Evolutionary conservation across 1,140 invertebrate species (phyloP), one percentile per base, ranked within the genome.

Genomic region (Caenorhabditis inopinata): DNA sequence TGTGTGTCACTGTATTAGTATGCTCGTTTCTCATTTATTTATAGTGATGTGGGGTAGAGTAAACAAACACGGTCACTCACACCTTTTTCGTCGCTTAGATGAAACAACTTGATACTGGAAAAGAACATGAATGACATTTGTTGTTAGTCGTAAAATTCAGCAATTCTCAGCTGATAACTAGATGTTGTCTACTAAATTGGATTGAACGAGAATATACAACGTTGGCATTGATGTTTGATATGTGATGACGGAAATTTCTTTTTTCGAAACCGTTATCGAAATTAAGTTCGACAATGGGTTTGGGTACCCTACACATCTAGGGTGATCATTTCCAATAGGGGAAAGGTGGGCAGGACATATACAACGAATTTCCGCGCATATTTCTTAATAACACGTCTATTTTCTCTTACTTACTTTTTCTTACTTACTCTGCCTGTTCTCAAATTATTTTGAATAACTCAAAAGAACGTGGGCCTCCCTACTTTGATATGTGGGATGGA

Each of bases 221-320:
- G 58, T 68, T 58, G 51, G 27, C 21, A 58, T 58, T 68, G 58
- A 68, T 68, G 58, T 68, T 68, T 68, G 58, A 68, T 68, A 68
- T 42, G 58, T 68, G 53, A 16, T 12, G 29, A 23, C 7, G 53
- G 18, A 2, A 32, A 58, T 6, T 11, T 68, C 58, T 38, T 32
- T n/a, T n/a, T n/a, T n/a, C n/a, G n/a, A n/a, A n/a, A n/a, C n/a
- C n/a, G n/a, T n/a, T n/a, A n/a, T n/a, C n/a, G n/a, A n/a, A n/a
- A n/a, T n/a, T n/a, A n/a, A n/a, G n/a, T n/a, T n/a, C n/a, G n/a
- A n/a, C n/a, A n/a, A n/a, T n/a, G n/a, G n/a, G n/a, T n/a, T n/a
- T n/a, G n/a, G n/a, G n/a, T n/a, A n/a, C n/a, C n/a, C n/a, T n/a
- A n/a, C n/a, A n/a, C n/a, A n/a, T n/a, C n/a, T n/a, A n/a, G n/a